Evolutionary conservation across 2,888 invertebrate genomes (phyloP).

Genomic region (Drosophila merina): DNA sequence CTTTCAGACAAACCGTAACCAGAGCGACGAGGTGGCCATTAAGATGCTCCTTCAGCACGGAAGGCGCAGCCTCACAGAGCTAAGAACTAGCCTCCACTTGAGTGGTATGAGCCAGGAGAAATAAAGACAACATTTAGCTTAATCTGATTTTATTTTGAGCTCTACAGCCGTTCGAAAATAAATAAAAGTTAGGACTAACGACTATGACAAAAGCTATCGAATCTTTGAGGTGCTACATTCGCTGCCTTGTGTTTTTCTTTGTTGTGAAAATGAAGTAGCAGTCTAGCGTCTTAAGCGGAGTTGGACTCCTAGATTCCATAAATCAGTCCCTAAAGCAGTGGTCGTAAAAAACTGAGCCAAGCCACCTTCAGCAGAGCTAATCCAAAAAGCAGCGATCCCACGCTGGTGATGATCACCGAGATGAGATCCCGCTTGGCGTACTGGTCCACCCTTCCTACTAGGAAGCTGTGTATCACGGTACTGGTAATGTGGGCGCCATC

Average conservation of each 20-base stretch:
- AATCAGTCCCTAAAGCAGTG: slow-evolving; percentile 52
- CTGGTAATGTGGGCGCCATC: slow-evolving; percentile 96
- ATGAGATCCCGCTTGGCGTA: slow-evolving; percentile 87
- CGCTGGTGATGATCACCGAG: slow-evolving; percentile 88
- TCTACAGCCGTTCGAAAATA: slow-evolving; percentile 52
- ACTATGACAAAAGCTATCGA: slow-evolving; percentile 52
- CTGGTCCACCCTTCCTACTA: slow-evolving; percentile 84
- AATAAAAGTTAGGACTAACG: slow-evolving; percentile 43
- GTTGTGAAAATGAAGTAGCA: slow-evolving; percentile 48
- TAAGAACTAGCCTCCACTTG: slow-evolving; percentile 87
- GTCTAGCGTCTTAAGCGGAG: slow-evolving; percentile 53
- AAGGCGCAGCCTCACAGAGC: slow-evolving; percentile 88
- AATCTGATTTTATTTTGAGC: slow-evolving; percentile 66
- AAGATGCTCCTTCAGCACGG: slow-evolving; percentile 90
- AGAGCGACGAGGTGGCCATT: slow-evolving; percentile 89
- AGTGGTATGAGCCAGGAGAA: slow-evolving; percentile 81
- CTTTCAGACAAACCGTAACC: slow-evolving; percentile 89
- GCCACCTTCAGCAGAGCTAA: slow-evolving; percentile 87
- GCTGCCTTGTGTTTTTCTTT: slow-evolving; percentile 43
- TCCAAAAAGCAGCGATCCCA: slow-evolving; percentile 89
- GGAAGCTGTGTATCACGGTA: slow-evolving; percentile 87
- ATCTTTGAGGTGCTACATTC: slow-evolving; percentile 69
- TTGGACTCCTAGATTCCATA: slow-evolving; percentile 28
- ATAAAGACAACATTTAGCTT: slow-evolving; percentile 43
- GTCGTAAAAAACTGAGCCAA: slow-evolving; percentile 80